phyloP scores from a whole-genome alignment of 2,113 vertebrate species.

The Columbina picui region DNA sequence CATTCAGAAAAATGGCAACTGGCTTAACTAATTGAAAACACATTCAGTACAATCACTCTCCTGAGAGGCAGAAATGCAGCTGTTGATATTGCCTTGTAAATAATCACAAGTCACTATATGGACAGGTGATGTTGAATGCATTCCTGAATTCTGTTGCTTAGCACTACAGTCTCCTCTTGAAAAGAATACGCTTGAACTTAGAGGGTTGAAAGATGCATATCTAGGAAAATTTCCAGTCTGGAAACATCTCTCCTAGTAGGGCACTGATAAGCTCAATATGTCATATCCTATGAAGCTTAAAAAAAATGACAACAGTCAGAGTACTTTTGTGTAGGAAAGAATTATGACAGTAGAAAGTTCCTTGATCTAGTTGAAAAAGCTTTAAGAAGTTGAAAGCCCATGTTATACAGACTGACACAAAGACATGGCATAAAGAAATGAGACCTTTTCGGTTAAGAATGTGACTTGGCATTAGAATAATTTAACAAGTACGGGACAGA shows the following conservation, averaged over 20 bases:
- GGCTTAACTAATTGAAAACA: background rate
- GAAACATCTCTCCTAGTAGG: background rate
- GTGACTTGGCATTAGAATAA: background rate
- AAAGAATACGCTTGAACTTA: background rate
- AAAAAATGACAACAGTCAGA: background rate
- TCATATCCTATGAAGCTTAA: background rate
- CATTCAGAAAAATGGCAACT: background rate
- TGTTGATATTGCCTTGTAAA: background rate
- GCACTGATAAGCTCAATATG: background rate
- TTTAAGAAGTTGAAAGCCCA: background rate
- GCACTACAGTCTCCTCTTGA: background rate
- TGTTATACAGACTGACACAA: background rate
- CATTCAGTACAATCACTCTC: background rate
- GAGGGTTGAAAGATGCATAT: background rate
- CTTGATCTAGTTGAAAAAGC: background rate
- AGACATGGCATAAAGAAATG: background rate
- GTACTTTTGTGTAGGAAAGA: background rate
- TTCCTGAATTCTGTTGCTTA: background rate
- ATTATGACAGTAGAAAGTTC: background rate
- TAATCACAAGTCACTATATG: background rate
- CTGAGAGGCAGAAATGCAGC: background rate
- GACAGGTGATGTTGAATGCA: background rate
- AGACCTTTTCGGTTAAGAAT: background rate
- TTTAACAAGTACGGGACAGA: background rate
- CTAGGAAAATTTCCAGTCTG: background rate